These are phyloP conservation scores for Microctonus brassicae DNA, from an alignment of 2,888 invertebrate species.

Conservation along the genomic window DNA sequence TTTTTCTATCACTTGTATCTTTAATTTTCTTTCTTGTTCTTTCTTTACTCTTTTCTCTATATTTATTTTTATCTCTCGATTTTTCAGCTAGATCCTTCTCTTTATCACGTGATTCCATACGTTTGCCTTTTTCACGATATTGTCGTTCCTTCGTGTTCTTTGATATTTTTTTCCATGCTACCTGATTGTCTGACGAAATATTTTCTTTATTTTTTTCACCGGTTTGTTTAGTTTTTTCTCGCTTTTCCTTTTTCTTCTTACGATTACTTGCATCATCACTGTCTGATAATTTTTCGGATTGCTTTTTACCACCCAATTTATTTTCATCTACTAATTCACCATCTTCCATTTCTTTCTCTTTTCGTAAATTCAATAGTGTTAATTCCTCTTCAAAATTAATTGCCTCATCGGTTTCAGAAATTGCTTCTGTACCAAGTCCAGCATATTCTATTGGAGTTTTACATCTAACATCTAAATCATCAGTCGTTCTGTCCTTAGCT, in stretches of 20 bases:
- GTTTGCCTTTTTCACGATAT: conserved; percentile 34
- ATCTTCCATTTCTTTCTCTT: conserved; percentile 67
- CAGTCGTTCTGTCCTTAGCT: conserved; percentile 57
- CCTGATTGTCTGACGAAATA: conserved; percentile 67
- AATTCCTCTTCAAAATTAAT: conserved; percentile 68
- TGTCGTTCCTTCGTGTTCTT: conserved; percentile 73
- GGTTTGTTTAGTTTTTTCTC: conserved; percentile 71
- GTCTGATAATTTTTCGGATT: conserved; percentile 57
- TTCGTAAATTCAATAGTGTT: conserved; percentile 63
- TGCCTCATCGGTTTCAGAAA: conserved; percentile 68
- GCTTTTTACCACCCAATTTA: conserved; percentile 53
- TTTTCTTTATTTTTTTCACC: conserved; percentile 72
- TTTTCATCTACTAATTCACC: conserved; percentile 58
- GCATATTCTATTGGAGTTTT: conserved; percentile 66
- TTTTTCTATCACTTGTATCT: conserved; percentile 65
- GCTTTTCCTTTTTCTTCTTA: conserved; percentile 73
- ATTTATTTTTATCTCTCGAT: conserved; percentile 53
- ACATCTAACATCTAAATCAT: conserved; percentile 68
- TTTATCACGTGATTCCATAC: conserved; percentile 54
- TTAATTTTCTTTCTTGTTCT: conserved; percentile 61
- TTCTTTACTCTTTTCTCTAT: conserved; percentile 53
- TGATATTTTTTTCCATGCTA: conserved; percentile 84
- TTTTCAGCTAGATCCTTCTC: conserved; percentile 65
- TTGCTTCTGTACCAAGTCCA: conserved; percentile 69
- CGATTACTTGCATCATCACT: conserved; percentile 48